A percentile compares a stretch with the other conserved stretches of the same genome.
These are phyloP conservation scores for Gnathonemus longibarbis DNA, from an alignment of 2,113 vertebrate species.

Conservation along the genomic window DNA sequence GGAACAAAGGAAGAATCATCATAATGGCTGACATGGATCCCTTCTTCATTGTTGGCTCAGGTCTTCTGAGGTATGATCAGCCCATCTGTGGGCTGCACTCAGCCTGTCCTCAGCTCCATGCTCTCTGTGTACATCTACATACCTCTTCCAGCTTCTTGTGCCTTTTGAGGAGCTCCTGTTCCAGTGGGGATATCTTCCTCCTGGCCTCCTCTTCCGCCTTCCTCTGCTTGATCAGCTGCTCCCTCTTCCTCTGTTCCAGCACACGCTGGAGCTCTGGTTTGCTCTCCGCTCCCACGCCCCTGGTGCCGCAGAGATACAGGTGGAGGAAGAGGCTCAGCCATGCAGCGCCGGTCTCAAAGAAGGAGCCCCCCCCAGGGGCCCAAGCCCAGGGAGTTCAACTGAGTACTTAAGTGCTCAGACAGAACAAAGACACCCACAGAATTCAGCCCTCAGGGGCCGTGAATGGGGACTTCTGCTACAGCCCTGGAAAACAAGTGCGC, in stretches of 20 bases:
- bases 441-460: not conserved
- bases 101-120: not conserved
- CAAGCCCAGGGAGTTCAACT: not conserved
- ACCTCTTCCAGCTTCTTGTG: constrained; percentile 86
- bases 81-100: not conserved
- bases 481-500: not conserved
- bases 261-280: constrained; percentile 90
- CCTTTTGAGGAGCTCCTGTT: constrained; percentile 82
- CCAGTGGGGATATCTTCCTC: constrained; percentile 80
- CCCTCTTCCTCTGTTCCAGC: constrained; percentile 79
- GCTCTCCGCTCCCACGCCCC: constrained; percentile 62
- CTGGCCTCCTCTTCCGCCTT: constrained; percentile 81
- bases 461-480: not conserved
- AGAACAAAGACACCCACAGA: not conserved
- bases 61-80: not conserved
- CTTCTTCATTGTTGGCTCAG: not conserved
- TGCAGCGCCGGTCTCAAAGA: not conserved
- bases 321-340: not conserved
- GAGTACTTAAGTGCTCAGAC: not conserved
- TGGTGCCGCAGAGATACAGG: constrained; percentile 35
- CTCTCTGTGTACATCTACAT: not conserved
- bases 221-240: constrained; percentile 78
- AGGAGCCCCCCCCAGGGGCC: not conserved
- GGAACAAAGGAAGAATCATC: constrained; percentile 29
- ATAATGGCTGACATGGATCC: not conserved